A percentile compares a stretch with the other conserved stretches of the same genome.
Conservation (phyloP, 2,888 invertebrate genomes). For the Zaprionus obscuricornis region DNA sequence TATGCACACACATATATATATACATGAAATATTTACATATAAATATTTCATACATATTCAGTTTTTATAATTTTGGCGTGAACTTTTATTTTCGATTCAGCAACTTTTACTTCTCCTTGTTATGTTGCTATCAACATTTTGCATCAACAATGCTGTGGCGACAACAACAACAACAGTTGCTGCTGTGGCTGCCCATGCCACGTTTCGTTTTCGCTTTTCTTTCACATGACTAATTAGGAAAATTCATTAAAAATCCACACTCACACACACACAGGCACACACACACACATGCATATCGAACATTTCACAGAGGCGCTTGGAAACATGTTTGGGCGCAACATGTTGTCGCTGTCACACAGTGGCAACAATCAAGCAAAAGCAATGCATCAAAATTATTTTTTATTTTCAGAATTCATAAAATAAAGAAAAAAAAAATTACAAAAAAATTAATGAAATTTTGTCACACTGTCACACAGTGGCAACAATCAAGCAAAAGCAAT, state of each 20-base stretch:
- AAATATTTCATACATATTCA: not conserved
- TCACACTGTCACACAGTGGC: slow-evolving; percentile 29
- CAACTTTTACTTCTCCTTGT: slow-evolving; percentile 52
- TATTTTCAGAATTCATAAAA: no score
- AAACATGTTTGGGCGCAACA: slow-evolving; percentile 56
- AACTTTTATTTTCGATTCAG: slow-evolving; percentile 55
- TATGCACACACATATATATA: not conserved
- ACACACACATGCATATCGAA: not conserved
- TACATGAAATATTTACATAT: slow-evolving; percentile 5
- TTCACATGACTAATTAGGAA: slow-evolving; percentile 74
- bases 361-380: no score
- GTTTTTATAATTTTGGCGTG: slow-evolving; percentile 10
- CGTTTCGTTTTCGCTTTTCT: slow-evolving; percentile 71
- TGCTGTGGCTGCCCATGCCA: slow-evolving; percentile 20
- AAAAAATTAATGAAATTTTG: no score
- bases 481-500: no score
- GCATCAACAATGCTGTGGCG: slow-evolving; percentile 44
- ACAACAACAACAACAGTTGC: slow-evolving; percentile 25
- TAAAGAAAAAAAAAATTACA: no score
- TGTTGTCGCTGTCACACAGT: slow-evolving; percentile 41
- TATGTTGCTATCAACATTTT: slow-evolving; percentile 53
- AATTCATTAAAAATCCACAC: slow-evolving; percentile 51
- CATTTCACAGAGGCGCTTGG: slow-evolving; percentile 7
- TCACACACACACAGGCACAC: slow-evolving; percentile 16
- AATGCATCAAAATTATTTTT: no score